Percentiles rank a stretch among this genome's conserved stretches.
Conservation (phyloP, 2,797 vertebrate genomes). For the Cirrhinus molitorella region DNA sequence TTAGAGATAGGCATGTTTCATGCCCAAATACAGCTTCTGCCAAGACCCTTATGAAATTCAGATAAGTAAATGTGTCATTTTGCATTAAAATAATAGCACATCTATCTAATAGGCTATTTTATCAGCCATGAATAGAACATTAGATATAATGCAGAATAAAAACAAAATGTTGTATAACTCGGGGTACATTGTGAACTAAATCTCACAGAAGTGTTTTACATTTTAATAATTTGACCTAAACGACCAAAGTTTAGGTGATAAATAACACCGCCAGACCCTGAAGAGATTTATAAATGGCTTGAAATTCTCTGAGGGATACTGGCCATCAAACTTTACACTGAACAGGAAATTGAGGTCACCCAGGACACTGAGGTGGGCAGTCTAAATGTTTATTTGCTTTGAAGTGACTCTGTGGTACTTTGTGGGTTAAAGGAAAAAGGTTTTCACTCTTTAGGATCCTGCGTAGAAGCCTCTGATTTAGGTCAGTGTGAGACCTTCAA, state of each 20-base stretch:
- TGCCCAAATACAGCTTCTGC: not conserved
- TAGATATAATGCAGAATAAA: not conserved
- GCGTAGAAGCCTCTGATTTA: not conserved
- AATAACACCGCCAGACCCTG: conserved; percentile 4
- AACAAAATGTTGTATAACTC: not conserved
- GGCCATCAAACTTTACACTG: not conserved
- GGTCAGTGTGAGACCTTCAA: not conserved
- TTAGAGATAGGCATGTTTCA: conserved; percentile 12
- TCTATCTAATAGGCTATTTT: not conserved
- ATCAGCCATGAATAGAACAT: not conserved
- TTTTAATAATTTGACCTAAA: not conserved
- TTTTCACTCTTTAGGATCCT: not conserved
- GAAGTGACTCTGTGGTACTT: not conserved
- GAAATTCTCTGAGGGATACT: conserved; percentile 10
- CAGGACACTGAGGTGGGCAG: conserved; percentile 15
- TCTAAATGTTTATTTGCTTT: conserved; percentile 42
- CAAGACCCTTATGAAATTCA: conserved; percentile 23
- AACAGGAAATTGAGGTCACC: conserved; percentile 43
- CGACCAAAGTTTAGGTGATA: not conserved
- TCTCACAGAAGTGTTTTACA: not conserved
- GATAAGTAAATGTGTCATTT: conserved; percentile 22
- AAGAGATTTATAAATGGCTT: conserved; percentile 15
- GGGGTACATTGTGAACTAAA: not conserved
- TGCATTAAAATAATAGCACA: not conserved
- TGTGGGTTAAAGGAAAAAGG: not conserved